These are phyloP conservation scores for Corydoras sp. DNA, from an alignment of 2,113 vertebrate species.

Conservation along the genomic window DNA sequence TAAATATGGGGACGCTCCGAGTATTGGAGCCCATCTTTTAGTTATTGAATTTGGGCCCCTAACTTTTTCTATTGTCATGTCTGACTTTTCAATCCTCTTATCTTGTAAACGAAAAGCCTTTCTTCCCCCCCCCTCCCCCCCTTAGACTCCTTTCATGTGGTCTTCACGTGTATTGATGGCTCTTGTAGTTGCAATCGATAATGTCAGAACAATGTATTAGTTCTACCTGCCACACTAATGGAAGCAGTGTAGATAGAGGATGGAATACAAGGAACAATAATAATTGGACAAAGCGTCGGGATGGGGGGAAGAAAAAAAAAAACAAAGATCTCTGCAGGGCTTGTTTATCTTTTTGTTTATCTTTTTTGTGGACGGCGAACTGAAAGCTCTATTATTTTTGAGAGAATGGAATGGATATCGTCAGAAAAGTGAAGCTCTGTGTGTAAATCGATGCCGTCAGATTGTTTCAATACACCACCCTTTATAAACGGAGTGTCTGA, in stretches of 20 bases:
- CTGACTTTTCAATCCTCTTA: not conserved
- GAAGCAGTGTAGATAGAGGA: not conserved
- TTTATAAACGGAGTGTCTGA: not conserved
- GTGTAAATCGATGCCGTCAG: conserved; percentile 12
- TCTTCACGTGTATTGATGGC: not conserved
- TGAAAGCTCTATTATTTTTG: conserved; percentile 5
- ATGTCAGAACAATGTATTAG: not conserved
- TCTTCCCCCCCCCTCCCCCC: not conserved
- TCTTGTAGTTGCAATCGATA: not conserved
- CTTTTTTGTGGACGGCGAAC: not conserved
- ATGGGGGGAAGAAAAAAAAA: not conserved
- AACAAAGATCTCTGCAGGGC: conserved; percentile 6
- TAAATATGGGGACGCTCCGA: too few species aligned
- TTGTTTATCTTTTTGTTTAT: conserved; percentile 11
- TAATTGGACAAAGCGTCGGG: conserved; percentile 9
- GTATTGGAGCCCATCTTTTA: too few species aligned
- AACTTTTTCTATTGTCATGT: too few species aligned
- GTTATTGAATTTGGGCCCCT: too few species aligned
- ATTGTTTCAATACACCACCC: conserved; percentile 5
- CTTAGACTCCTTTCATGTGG: not conserved
- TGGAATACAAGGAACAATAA: conserved; percentile 15
- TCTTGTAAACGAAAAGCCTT: not conserved
- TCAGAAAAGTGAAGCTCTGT: conserved; percentile 15
- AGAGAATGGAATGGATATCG: not conserved
- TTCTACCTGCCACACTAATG: not conserved